Evolutionary conservation across 2,113 vertebrate species (phyloP), one percentile per base, ranked within the genome.

Genomic region (Lethenteron camtschaticum): DNA sequence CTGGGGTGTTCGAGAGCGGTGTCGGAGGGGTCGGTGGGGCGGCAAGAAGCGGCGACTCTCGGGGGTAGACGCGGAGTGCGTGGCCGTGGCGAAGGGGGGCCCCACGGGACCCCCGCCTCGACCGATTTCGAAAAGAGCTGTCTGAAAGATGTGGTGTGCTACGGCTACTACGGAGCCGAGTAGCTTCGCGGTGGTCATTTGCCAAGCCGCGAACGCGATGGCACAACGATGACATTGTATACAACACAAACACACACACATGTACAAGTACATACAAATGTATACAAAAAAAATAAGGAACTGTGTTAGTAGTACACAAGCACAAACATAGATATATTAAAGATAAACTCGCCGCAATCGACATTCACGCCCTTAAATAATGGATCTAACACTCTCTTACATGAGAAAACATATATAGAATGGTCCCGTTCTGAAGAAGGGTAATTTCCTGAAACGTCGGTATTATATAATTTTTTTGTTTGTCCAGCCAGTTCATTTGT

Each of bases 31-130:
- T 41, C 5, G 41, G 41, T 41, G 41, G 41, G 41, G n/a, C 8
- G 24, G 10, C 24, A 66, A 66, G 63, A 66, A 66, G 63, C 63
- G 24, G 63, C 63, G 63, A n/a, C 63, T 66, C 63, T 66, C 63
- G 10, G 24, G 9, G 41, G 41, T 41, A 9, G 63, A 66, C n/a
- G n/a, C 63, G 10, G 63, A 66, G 63, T 24, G 63, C 9, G 9
- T 24, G 10, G 41, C 41, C 41, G 41, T 41, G 41, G 41, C 41
- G 41, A 41, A 41, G 41, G 41, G 41, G 41, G 63, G n/a, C 24
- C 63, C 24, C 63, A 66, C n/a, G 63, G n/a, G 63, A n/a, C n/a
- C n/a, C 24, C 63, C n/a, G 24, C n/a, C 24, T 24, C 63, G 24
- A 24, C 63, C n/a, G 10, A 24, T 24, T 66, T 66, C n/a, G 63